Conservation (phyloP, 2,888 invertebrate species). For the Tachina fera region DNA sequence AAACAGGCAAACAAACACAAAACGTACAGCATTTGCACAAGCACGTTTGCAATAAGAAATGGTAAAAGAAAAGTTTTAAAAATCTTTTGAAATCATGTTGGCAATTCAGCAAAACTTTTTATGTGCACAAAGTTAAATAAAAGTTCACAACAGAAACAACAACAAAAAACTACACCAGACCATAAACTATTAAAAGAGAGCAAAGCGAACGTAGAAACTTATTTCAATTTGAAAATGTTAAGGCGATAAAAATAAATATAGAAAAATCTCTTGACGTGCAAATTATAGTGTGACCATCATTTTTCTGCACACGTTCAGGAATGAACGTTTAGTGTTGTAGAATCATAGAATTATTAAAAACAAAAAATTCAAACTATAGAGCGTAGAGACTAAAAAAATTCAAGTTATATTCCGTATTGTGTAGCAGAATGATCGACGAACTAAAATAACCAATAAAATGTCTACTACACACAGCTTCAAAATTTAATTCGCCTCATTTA, state of each 20-base stretch:
- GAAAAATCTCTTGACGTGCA: constrained; percentile 63
- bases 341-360: too few relatives aligned
- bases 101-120: constrained; percentile 63
- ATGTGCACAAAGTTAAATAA: constrained; percentile 46
- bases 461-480: too few relatives aligned
- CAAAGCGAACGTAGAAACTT: constrained; percentile 9
- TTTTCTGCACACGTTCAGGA: constrained; percentile 44
- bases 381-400: too few relatives aligned
- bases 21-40: constrained; percentile 38
- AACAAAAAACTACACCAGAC: constrained; percentile 5
- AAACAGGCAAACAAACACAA: not conserved
- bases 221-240: constrained; percentile 18
- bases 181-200: constrained; percentile 15
- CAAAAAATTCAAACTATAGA: too few relatives aligned
- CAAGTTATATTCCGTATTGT: too few relatives aligned
- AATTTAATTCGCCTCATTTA: too few relatives aligned
- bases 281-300: constrained; percentile 65
- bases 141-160: constrained; percentile 38
- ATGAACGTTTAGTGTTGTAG: not conserved
- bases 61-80: constrained; percentile 6
- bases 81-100: constrained; percentile 59
- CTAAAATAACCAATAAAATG: too few relatives aligned
- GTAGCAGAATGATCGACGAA: too few relatives aligned
- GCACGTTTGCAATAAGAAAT: constrained; percentile 49
- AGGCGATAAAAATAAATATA: constrained; percentile 43